Evolutionary conservation across 2,888 invertebrate species (phyloP).

Genomic region (Ophion costatus): DNA sequence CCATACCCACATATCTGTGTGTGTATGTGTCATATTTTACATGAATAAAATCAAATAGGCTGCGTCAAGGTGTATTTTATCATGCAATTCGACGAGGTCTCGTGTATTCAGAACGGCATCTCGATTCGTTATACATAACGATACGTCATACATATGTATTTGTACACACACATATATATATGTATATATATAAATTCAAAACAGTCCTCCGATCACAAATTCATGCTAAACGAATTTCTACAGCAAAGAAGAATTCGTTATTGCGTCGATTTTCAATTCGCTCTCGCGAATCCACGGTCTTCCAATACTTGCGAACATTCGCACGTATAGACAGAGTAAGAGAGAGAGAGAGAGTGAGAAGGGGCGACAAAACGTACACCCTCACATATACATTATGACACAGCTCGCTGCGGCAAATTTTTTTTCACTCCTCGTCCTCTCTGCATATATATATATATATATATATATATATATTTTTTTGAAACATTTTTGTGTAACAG

Average conservation of each 20-base stretch:
- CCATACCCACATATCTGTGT: not conserved
- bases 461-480: conserved; percentile 40
- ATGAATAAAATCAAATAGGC: conserved; percentile 59
- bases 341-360: not conserved
- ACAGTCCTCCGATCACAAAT: conserved; percentile 40
- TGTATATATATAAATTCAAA: conserved; percentile 17
- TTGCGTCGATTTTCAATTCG: conserved; percentile 55
- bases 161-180: conserved; percentile 1
- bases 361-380: not conserved
- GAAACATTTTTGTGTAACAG: conserved; percentile 36
- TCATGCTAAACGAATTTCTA: conserved; percentile 64
- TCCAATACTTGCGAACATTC: conserved; percentile 3
- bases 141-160: conserved; percentile 4
- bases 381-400: not conserved
- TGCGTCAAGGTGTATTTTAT: conserved; percentile 36
- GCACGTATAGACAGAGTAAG: not conserved
- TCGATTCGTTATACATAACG: conserved; percentile 28
- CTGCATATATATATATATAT: too few relatives aligned
- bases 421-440: not conserved
- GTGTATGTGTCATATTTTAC: conserved; percentile 2
- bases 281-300: conserved; percentile 36
- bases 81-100: conserved; percentile 53
- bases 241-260: conserved; percentile 65
- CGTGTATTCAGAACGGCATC: conserved; percentile 10
- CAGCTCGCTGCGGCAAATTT: not conserved